Conservation (phyloP, 2,113 vertebrate species). For the Campylomormyrus tamandua region DNA sequence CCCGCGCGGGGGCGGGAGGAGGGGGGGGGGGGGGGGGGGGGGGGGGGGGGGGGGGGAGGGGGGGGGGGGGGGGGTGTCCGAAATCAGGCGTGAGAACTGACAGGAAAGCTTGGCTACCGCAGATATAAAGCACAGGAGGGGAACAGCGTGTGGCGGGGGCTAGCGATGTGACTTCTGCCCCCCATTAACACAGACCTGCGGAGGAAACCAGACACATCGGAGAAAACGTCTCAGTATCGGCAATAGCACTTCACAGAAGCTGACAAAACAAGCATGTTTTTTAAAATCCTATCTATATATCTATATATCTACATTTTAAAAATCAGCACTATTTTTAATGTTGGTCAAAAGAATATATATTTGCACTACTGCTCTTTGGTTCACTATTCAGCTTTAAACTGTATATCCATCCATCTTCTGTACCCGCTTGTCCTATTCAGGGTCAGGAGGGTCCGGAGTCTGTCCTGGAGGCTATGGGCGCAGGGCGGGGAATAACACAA, state of each 20-base stretch:
- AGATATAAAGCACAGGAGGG: slow-evolving; percentile 23
- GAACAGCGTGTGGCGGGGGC: slow-evolving; percentile 22
- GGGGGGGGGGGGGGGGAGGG: not conserved
- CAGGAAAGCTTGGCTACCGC: slow-evolving; percentile 19
- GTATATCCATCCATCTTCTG: not conserved
- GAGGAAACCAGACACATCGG: slow-evolving; percentile 25
- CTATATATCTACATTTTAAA: not conserved
- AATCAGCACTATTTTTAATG: not conserved
- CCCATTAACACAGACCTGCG: slow-evolving; percentile 64
- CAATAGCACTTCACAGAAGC: not conserved
- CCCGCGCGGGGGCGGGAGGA: slow-evolving; percentile 16
- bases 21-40: too few species aligned
- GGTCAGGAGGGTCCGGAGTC: not conserved
- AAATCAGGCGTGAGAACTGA: slow-evolving; percentile 27
- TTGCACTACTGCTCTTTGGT: not conserved
- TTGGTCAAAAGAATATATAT: not conserved
- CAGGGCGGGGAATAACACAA: not conserved
- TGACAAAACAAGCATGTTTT: not conserved
- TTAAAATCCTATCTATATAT: not conserved
- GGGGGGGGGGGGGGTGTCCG: not conserved
- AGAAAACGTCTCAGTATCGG: not conserved
- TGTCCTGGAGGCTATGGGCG: not conserved
- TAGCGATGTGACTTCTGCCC: not conserved
- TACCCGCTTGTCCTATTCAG: not conserved
- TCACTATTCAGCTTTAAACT: not conserved